These are phyloP conservation scores for Cheirogaleus medius DNA, from an alignment of 2,113 vertebrate species.

Conservation along the genomic window DNA sequence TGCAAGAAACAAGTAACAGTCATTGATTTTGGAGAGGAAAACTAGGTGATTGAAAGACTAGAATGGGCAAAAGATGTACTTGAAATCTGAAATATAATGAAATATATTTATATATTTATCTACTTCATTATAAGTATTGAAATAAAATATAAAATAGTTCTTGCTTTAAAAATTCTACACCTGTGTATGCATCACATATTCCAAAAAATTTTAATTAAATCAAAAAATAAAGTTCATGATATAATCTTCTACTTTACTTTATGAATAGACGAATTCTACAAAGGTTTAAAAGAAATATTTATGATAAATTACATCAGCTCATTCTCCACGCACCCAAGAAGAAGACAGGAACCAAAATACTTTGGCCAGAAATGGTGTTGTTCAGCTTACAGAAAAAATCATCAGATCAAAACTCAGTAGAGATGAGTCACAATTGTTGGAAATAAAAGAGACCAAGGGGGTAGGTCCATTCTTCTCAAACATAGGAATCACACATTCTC, in stretches of 20 bases:
- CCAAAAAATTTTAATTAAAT: neutral
- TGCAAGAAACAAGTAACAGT: neutral
- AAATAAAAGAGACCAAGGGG: neutral
- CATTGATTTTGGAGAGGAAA: slow-evolving; percentile 5
- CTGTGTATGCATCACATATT: neutral
- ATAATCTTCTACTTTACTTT: slow-evolving; percentile 8
- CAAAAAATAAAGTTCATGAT: neutral
- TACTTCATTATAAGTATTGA: neutral
- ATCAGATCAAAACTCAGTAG: neutral
- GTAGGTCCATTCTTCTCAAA: slow-evolving; percentile 9
- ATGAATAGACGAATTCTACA: neutral
- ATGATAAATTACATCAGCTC: neutral
- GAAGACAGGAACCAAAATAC: neutral
- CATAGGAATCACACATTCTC: neutral
- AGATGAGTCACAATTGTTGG: neutral
- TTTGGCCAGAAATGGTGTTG: neutral
- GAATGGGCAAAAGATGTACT: neutral
- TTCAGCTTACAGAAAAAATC: neutral
- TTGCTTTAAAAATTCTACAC: slow-evolving; percentile 14
- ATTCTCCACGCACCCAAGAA: neutral
- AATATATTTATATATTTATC: neutral
- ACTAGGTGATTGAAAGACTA: neutral
- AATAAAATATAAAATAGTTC: neutral
- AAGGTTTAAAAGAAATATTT: slow-evolving; percentile 28
- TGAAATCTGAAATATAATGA: neutral